Evolutionary conservation across 2,888 invertebrate species (phyloP).

Genomic region (Penaeus monodon): DNA sequence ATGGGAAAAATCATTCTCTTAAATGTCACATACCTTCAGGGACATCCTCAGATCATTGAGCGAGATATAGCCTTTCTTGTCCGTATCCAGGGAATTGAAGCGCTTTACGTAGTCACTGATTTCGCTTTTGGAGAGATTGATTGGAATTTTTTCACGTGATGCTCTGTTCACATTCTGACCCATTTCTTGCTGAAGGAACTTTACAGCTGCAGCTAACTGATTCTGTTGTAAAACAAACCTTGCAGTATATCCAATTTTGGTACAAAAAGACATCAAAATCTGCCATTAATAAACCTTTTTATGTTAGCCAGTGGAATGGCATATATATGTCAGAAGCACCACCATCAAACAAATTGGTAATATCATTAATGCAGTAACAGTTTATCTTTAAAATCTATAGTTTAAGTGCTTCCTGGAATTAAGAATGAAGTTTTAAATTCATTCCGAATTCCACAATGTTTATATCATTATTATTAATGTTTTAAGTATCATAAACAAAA

Average conservation of each 20-base stretch:
- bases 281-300: too few species aligned
- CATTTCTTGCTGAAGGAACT: conserved; percentile 95
- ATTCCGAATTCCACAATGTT: too few species aligned
- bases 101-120: conserved; percentile 75
- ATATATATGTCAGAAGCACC: too few species aligned
- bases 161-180: conserved; percentile 92
- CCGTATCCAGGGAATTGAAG: conserved; percentile 95
- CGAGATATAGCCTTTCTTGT: conserved; percentile 97
- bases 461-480: too few species aligned
- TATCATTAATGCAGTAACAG: too few species aligned
- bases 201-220: conserved; percentile 84
- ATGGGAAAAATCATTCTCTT: neutral
- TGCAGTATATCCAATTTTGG: neutral
- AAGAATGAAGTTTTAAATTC: too few species aligned
- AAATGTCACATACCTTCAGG: conserved; percentile 82
- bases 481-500: too few species aligned
- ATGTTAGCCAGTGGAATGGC: too few species aligned
- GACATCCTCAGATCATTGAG: conserved; percentile 96
- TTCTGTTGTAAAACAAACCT: conserved; percentile 72
- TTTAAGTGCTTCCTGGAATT: too few species aligned
- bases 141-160: conserved; percentile 87
- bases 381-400: too few species aligned
- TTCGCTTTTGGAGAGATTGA: conserved; percentile 83
- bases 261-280: too few species aligned
- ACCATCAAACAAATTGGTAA: too few species aligned